Evolutionary conservation across 2,888 invertebrate genomes (phyloP).

Genomic region (Apamea monoglypha): DNA sequence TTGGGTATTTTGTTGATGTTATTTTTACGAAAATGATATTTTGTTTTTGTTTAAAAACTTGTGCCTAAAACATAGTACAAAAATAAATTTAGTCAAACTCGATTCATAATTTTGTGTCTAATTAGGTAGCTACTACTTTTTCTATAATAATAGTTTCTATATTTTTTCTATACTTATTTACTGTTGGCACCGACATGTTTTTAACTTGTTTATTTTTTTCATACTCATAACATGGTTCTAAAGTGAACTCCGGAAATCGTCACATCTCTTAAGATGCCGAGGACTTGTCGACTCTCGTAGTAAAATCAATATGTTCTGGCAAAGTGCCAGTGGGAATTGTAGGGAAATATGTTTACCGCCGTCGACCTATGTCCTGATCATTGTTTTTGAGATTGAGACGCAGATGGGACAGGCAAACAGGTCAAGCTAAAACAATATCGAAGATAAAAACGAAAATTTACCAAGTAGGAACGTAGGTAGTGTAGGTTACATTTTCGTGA

Average conservation of each 20-base stretch:
- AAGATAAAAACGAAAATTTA: constrained; percentile 3
- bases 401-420: constrained; percentile 65
- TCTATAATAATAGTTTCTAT: not conserved
- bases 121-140: not conserved
- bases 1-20: not conserved
- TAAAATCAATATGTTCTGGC: constrained; percentile 80
- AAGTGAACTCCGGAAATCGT: constrained; percentile 46
- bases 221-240: constrained; percentile 3
- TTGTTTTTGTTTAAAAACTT: not conserved
- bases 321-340: constrained; percentile 67
- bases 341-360: constrained; percentile 79
- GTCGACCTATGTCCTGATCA: constrained; percentile 74
- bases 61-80: not conserved
- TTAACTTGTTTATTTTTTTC: not conserved
- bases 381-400: constrained; percentile 76
- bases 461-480: not conserved
- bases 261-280: constrained; percentile 53
- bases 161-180: not conserved
- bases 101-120: not conserved
- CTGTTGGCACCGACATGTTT: not conserved
- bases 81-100: not conserved
- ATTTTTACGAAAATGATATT: constrained; percentile 1
- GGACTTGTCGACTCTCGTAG: constrained; percentile 63
- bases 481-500: not conserved
- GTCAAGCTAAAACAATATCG: constrained; percentile 23